These are phyloP conservation scores for Drosophila sordidula DNA, from an alignment of 2,888 invertebrate species.

Conservation along the genomic window DNA sequence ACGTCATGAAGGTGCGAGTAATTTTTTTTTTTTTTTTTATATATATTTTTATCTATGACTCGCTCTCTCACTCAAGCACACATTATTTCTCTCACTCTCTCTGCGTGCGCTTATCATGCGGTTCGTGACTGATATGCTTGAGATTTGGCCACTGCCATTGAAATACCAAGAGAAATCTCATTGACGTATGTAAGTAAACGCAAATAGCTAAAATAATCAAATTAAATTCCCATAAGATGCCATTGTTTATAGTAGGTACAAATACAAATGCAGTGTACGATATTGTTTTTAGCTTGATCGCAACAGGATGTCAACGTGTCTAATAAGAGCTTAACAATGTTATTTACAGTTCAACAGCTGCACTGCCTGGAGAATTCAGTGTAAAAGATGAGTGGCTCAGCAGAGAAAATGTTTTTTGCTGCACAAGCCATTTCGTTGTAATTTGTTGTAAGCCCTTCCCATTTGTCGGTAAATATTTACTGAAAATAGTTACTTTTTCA, in stretches of 20 bases:
- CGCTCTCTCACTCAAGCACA: conserved; percentile 3
- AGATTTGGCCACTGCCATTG: conserved; percentile 29
- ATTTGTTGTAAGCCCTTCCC: background rate
- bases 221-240: conserved; percentile 46
- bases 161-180: conserved; percentile 56
- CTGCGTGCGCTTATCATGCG: conserved; percentile 48
- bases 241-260: conserved; percentile 43
- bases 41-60: conserved; percentile 27
- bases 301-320: conserved; percentile 6
- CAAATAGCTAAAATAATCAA: conserved; percentile 46
- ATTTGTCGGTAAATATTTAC: background rate
- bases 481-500: too few relatives aligned
- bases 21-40: conserved; percentile 15
- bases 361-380: background rate
- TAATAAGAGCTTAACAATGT: background rate
- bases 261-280: background rate
- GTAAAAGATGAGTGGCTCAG: background rate
- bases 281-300: background rate
- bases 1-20: conserved; percentile 7
- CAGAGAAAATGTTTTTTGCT: too few relatives aligned
- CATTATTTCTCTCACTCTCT: background rate
- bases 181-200: conserved; percentile 66
- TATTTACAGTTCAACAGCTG: background rate
- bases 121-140: conserved; percentile 63
- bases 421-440: too few relatives aligned